Base-by-base conservation (phyloP, 2,113 vertebrate species). In the Amia ocellicauda region DNA sequence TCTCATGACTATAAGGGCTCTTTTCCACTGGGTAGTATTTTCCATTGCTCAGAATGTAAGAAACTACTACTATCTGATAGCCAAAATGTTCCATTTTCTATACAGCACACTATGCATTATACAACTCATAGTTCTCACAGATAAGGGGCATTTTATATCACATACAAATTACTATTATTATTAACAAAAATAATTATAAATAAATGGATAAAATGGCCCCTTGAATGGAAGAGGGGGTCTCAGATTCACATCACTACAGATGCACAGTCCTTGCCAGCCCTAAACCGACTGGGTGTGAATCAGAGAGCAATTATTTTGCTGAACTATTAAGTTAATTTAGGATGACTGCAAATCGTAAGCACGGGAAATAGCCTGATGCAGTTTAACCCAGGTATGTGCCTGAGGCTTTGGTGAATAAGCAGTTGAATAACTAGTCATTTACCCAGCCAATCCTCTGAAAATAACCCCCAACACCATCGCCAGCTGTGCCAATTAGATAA, bases 1-100 rank as follows among this genome's bases (percentile, higher is more conserved):
- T 87, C 86, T 84, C 83, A 80, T 74, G 85, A 60, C 73, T 60
- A 67, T 71, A 65, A 64, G 53, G 82, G 75, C 77, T 87, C 83
- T 89, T 92, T n/a, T 91, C 89, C 86, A 90, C 74, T 86, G 74
- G 79, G 76, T 70, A 72, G 76, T 71, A 88, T 88, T 94, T 91
- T 91, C 86, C 80, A 63, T 81, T 89, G 69, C 80, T 85, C 80
- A 72, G 69, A 78, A 82, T 76, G 83, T 77, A 88, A 85, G 72
- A 83, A 68, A 80, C 36, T 63, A 68, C 36, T 63, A 68, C 80
- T 69, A 64, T 58, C 1, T 8, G 31, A 57, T 3, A 75, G 84
- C 75, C 80, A 78, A 69, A 64, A 78, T 84, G 91, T 92, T 85
- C 90, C 86, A 80, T 84, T 85, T 81, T 75, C 67, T 70, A 60